These are phyloP conservation scores for Melanerpes aurifrons DNA, from an alignment of 2,113 vertebrate genomes.

Conservation along the genomic window DNA sequence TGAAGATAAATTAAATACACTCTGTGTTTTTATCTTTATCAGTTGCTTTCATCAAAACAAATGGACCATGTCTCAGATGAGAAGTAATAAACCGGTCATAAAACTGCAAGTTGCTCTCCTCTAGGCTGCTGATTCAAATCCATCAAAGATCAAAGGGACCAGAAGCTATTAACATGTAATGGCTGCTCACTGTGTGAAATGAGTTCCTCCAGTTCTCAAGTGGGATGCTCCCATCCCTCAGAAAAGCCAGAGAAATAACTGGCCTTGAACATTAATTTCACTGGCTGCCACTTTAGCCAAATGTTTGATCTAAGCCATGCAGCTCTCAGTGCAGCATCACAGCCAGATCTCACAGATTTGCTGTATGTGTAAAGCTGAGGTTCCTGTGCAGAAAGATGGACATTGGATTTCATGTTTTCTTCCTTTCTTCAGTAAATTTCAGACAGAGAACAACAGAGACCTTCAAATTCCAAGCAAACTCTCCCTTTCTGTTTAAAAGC, in stretches of 20 bases:
- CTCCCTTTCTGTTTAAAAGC: background rate
- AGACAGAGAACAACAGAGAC: background rate
- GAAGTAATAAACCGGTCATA: background rate
- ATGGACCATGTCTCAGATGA: background rate
- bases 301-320: background rate
- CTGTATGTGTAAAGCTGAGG: background rate
- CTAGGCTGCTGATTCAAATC: background rate
- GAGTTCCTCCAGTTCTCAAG: background rate
- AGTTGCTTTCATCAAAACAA: slow-evolving; percentile 23
- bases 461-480: background rate
- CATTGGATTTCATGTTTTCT: background rate
- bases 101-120: background rate
- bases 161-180: background rate
- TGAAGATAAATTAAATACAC: background rate
- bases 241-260: background rate
- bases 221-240: background rate
- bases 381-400: background rate
- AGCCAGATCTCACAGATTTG: background rate
- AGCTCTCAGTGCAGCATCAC: background rate
- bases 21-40: background rate
- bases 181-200: background rate
- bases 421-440: background rate
- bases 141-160: background rate
- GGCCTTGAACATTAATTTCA: background rate
- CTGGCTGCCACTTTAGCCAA: background rate